These are phyloP conservation scores for Acanthacorydalis orientalis DNA, from an alignment of 2,888 invertebrate genomes.

Conservation along the genomic window DNA sequence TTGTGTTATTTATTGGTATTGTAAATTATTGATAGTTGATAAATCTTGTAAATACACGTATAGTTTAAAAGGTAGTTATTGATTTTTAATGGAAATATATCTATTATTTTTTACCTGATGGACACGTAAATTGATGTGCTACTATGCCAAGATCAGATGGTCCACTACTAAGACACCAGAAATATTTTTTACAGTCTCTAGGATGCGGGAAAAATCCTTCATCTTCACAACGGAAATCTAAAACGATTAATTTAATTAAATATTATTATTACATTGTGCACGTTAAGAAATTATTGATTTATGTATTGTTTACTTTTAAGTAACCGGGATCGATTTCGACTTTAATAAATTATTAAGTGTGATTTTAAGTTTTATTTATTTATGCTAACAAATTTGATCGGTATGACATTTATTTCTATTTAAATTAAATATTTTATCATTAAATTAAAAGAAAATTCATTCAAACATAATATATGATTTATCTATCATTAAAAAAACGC, in stretches of 20 bases:
- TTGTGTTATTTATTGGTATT: neutral
- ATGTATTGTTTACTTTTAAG: too few species aligned
- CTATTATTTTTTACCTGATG: constrained; percentile 44
- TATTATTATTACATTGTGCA: neutral
- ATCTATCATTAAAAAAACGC: constrained; percentile 13
- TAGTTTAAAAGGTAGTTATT: neutral
- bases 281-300: too few species aligned
- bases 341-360: too few species aligned
- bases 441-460: neutral
- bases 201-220: constrained; percentile 89
- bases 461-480: neutral
- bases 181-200: constrained; percentile 84
- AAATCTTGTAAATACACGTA: neutral
- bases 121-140: constrained; percentile 85
- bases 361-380: too few species aligned
- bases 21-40: too few species aligned
- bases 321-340: too few species aligned
- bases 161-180: constrained; percentile 84
- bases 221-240: constrained; percentile 81
- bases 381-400: too few species aligned
- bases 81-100: neutral
- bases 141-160: constrained; percentile 79
- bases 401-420: too few species aligned
- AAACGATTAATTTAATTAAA: neutral
- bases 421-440: neutral